Conservation (phyloP, 2,113 vertebrate genomes). For the Perca schrenkii region DNA sequence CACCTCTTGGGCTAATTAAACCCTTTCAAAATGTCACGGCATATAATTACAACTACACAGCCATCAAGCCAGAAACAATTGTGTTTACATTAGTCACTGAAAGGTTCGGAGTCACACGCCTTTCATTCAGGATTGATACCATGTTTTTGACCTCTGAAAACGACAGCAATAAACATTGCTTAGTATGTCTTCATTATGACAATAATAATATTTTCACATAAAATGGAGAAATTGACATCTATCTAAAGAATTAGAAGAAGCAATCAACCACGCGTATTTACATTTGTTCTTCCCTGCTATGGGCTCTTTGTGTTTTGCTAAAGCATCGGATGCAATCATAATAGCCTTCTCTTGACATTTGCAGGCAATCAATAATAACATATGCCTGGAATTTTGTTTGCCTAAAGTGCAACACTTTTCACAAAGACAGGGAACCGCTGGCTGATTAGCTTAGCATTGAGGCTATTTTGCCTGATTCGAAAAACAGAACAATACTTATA, state of each 20-base stretch:
- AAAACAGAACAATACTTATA: constrained; percentile 29
- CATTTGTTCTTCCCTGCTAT: constrained; percentile 13
- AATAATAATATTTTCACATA: not conserved
- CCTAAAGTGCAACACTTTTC: constrained; percentile 47
- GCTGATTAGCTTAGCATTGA: constrained; percentile 37
- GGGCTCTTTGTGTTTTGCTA: constrained; percentile 41
- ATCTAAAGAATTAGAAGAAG: not conserved
- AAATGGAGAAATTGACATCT: not conserved
- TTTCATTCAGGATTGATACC: not conserved
- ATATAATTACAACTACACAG: not conserved
- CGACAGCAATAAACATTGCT: not conserved
- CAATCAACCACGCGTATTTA: constrained; percentile 10
- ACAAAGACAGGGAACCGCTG: constrained; percentile 16
- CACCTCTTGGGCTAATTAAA: not conserved
- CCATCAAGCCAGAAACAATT: not conserved
- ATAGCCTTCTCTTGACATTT: constrained; percentile 74
- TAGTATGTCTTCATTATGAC: not conserved
- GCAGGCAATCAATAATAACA: constrained; percentile 66
- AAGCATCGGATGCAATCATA: constrained; percentile 34
- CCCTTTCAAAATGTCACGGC: not conserved
- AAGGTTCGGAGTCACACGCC: not conserved
- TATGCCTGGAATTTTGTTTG: constrained; percentile 58
- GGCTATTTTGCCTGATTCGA: constrained; percentile 45
- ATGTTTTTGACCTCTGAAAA: not conserved
- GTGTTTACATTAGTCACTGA: no score